Evolutionary conservation across 2,888 invertebrate genomes (phyloP).

Genomic region (Nowickia ferox): DNA sequence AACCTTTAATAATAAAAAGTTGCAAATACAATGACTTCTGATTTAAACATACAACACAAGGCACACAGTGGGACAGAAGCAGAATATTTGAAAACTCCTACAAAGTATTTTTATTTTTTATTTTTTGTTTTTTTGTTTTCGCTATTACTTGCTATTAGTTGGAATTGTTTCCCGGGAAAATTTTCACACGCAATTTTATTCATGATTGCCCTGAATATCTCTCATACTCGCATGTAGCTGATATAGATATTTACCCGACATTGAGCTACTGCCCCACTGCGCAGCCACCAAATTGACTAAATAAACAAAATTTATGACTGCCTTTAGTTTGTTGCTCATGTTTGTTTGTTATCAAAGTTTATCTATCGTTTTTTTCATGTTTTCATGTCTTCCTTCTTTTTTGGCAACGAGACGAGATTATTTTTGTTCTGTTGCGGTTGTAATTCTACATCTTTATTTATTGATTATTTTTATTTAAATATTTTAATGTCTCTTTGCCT

Average conservation of each 20-base stretch:
- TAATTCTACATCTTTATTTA: slow-evolving; percentile 26
- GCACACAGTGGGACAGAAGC: too few relatives aligned
- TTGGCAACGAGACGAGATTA: not conserved
- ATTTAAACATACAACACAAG: not conserved
- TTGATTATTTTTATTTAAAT: slow-evolving; percentile 17
- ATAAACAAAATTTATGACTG: slow-evolving; percentile 13
- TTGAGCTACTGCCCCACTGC: not conserved
- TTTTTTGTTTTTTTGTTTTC: too few relatives aligned
- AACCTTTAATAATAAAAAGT: slow-evolving; percentile 20
- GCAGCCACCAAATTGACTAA: not conserved
- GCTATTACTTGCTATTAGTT: too few relatives aligned
- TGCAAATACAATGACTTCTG: slow-evolving; percentile 22
- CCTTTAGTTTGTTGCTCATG: not conserved
- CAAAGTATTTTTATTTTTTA: too few relatives aligned
- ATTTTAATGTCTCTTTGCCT: not conserved
- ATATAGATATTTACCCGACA: too few relatives aligned
- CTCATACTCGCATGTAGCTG: too few relatives aligned
- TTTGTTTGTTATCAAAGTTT: not conserved
- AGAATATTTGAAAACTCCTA: too few relatives aligned
- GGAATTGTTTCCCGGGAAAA: too few relatives aligned
- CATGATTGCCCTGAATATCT: too few relatives aligned
- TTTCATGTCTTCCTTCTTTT: not conserved
- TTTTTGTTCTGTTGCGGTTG: slow-evolving; percentile 14
- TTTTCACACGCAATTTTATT: too few relatives aligned
- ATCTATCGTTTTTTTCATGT: not conserved